These are phyloP conservation scores for Bombus huntii DNA, from an alignment of 1,140 invertebrate species.

Conservation along the genomic window DNA sequence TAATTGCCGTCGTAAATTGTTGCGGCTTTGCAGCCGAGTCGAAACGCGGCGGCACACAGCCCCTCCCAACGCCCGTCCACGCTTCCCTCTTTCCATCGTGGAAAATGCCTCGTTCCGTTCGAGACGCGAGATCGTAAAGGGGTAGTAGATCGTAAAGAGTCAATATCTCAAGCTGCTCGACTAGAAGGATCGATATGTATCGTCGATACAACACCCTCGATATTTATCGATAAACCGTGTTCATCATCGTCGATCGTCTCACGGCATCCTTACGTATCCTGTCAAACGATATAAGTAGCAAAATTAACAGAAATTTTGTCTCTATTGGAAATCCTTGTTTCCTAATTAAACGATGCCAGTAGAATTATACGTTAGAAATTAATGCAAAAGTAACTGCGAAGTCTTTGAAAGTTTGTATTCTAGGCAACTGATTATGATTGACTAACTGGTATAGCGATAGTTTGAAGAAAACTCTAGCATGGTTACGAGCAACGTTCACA, in stretches of 20 bases:
- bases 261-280: no score
- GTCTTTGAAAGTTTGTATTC: neutral
- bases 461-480: neutral
- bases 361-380: neutral
- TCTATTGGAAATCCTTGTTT: no score
- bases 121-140: no score
- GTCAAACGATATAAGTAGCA: neutral
- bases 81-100: neutral
- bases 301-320: neutral
- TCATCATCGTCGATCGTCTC: no score
- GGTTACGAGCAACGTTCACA: neutral
- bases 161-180: no score
- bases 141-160: no score
- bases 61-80: neutral
- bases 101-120: neutral
- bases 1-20: slow-evolving; percentile 83
- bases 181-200: no score
- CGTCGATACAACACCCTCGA: no score
- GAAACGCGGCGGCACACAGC: slow-evolving; percentile 58
- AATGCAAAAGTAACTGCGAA: neutral
- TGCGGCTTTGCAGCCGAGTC: slow-evolving; percentile 77
- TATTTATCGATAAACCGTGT: no score
- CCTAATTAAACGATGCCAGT: no score
- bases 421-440: neutral
- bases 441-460: slow-evolving; percentile 1